Base-by-base conservation (phyloP, 2,888 invertebrate genomes). In the Tenthredo amoena region DNA sequence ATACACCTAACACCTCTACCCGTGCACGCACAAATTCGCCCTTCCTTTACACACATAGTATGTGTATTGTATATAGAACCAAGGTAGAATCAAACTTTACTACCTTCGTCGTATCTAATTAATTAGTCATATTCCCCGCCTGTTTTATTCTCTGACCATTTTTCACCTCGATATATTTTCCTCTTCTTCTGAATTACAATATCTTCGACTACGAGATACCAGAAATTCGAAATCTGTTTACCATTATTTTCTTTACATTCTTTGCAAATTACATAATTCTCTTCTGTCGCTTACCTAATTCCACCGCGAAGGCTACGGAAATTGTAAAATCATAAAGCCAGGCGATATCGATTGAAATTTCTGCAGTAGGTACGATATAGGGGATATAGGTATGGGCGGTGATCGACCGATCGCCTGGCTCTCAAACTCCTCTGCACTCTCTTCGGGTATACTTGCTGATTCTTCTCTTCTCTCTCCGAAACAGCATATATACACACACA, bases 261-360 rank as follows among this genome's bases (percentile, higher is more conserved):
- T 10, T 43, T 43, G 43, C 10, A 43, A 43, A 12, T 43, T 55
- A n/a, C 4, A 7, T 55, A n/a, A n/a, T 55, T 55, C 55, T 55
- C 55, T 6, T n/a, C n/a, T 55, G n/a, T 55, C 18, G n/a, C n/a
- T 62, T 26, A 9, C 21, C 15, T 47, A 76, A 50, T 34, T 40
- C 15, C 58, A 34, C 12, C 37, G 21, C 34, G 62, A 40, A 62
- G 62, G 21, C 21, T 40, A 43, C 7, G 21, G 9, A 9, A 76
- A 55, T 18, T 18, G 50, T 55, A 3, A 47, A 34, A 21, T 72
- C 21, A 50, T 15, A 31, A 47, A 77, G 9, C 77, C 15, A 50
- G 79, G 58, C 21, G 37, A 81, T 81, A 81, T 81, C 62, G 79
- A 62, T 81, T 62, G 5, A 81, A 62, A 58, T 81, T 62, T 40